A percentile compares a stretch with the other conserved stretches of the same genome.
Evolutionary conservation across 1,140 invertebrate species (phyloP).

Genomic region (Scaptomyza graminum): DNA sequence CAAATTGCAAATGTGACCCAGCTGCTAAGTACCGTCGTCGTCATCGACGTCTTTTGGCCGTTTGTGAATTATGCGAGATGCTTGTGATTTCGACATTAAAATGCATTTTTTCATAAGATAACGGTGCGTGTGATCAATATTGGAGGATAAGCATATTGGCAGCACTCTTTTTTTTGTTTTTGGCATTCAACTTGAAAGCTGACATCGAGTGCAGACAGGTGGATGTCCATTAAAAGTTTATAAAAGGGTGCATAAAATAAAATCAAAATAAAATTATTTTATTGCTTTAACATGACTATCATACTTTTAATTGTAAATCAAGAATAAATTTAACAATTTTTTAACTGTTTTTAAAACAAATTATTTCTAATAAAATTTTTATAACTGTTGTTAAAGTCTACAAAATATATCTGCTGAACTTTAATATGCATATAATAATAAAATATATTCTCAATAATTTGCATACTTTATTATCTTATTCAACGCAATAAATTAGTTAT

Average conservation of each 20-base stretch:
- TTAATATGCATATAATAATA: too few relatives aligned
- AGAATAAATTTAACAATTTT: too few relatives aligned
- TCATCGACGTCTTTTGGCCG: conserved; percentile 20
- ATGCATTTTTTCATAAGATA: conserved; percentile 40
- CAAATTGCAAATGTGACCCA: conserved; percentile 28
- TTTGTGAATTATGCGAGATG: conserved; percentile 69
- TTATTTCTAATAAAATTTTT: too few relatives aligned
- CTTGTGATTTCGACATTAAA: conserved; percentile 59
- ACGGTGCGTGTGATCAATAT: conserved; percentile 73
- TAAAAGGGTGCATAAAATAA: conserved; percentile 1
- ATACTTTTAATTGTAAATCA: too few relatives aligned
- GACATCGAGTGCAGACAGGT: conserved; percentile 27
- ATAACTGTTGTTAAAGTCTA: too few relatives aligned
- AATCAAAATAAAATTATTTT: too few relatives aligned
- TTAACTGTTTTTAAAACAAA: too few relatives aligned
- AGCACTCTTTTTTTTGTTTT: background rate
- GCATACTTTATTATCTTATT: too few relatives aligned
- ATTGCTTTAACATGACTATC: too few relatives aligned
- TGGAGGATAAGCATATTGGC: conserved; percentile 33
- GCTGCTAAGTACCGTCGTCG: conserved; percentile 8
- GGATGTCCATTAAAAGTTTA: background rate
- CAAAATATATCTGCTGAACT: too few relatives aligned
- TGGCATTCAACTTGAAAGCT: conserved; percentile 73
- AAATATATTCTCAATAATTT: too few relatives aligned
- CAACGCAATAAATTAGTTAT: background rate